Evolutionary conservation across 2,888 invertebrate species (phyloP), one percentile per base, ranked within the genome.

Genomic region (Lasioglossum zephyrum): DNA sequence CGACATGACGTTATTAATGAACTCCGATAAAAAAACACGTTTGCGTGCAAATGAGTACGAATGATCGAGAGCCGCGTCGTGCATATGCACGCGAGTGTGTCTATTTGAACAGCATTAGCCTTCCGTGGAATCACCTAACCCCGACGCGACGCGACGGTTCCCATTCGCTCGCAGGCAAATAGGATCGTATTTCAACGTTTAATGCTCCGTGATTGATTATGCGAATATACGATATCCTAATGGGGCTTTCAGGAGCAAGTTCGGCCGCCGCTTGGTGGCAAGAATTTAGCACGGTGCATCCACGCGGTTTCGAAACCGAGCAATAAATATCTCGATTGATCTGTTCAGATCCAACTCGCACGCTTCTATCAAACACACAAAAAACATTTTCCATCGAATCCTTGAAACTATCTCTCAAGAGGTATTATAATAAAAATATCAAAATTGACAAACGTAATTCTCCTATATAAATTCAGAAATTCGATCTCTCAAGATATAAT

Each of bases 171-270:
- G 80, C 88, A 91, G 91, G 92, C 91, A 93, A 92, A 93, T 93
- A 93, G 82, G 92, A 93, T 94, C 93, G 81, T 87, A 91, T 94
- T 92, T 92, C 94, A 87, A 79, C 86, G 90, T 92, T 93, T 89
- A 92, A 90, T 89, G 80, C 86, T 70, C 84, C 74, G 82, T 94
- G 94, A 94, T 94, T 94, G 94, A 94, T 94, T 91, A 91, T 90
- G 90, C 90, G 91, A 93, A 93, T 92, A 92, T 84, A 89, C 85
- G 89, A 88, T 81, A 82, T 76, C 83, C 82, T 94, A 93, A 94
- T 93, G 93, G 93, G 89, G 73, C 79, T 75, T 81, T 75, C 69
- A 78, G 72, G 8, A 73, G 69, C 18, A n/a, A 79, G 84, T 81
- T 80, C 69, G 4, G 41, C 47, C 66, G 16, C 22, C n/a, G 36